Percentiles rank a stretch among this genome's conserved stretches.
phyloP scores from a whole-genome alignment of 1,140 invertebrate species.

The Cydia pomonella region DNA sequence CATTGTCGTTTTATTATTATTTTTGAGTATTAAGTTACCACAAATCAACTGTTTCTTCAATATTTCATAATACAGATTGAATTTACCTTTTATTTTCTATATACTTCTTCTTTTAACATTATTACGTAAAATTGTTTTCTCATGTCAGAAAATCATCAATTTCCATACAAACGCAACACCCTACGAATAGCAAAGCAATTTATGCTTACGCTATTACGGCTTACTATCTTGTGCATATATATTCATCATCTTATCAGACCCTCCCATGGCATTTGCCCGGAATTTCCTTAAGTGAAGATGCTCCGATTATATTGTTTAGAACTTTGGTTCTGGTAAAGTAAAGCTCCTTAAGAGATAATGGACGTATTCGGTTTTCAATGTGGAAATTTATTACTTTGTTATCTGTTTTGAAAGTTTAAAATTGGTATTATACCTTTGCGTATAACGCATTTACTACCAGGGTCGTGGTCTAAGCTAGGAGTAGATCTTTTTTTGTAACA shows the following conservation, averaged over 20 bases:
- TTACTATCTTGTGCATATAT: conserved; percentile 3
- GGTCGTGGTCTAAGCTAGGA: background rate
- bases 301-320: conserved; percentile 19
- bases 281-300: conserved; percentile 21
- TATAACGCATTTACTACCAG: background rate
- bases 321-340: conserved; percentile 8
- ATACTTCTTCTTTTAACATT: too few species aligned
- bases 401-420: background rate
- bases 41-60: too few species aligned
- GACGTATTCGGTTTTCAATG: conserved; percentile 12
- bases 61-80: too few species aligned
- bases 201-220: background rate
- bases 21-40: too few species aligned
- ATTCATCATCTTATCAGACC: conserved; percentile 11
- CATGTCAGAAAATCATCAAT: too few species aligned
- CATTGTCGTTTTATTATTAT: too few species aligned
- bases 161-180: background rate
- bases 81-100: too few species aligned
- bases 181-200: background rate
- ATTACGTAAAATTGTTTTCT: too few species aligned
- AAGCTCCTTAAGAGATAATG: conserved; percentile 21
- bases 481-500: too few species aligned
- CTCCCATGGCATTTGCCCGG: conserved; percentile 20
- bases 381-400: conserved; percentile 20
- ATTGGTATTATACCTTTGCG: background rate